Evolutionary conservation across 2,113 vertebrate genomes (phyloP).

Genomic region (Gopherus flavomarginatus): DNA sequence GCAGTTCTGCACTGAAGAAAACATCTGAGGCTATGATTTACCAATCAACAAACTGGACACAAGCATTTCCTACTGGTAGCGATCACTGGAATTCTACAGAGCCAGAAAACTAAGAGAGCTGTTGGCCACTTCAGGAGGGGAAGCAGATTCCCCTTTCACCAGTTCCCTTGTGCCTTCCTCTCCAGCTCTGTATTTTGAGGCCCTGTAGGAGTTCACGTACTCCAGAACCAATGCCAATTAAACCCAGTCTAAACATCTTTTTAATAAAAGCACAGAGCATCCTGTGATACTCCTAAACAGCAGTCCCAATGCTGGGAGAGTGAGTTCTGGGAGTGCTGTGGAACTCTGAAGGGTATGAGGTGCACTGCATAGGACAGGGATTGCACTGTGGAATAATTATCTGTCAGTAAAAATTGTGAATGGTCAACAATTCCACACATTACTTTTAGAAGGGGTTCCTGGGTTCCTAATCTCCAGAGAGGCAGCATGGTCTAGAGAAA

Average conservation of each 20-base stretch:
- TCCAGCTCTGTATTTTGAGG: slow-evolving; percentile 7
- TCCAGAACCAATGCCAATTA: slow-evolving; percentile 59
- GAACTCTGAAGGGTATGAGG: not conserved
- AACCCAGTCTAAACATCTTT: slow-evolving; percentile 75
- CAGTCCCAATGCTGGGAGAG: slow-evolving; percentile 30
- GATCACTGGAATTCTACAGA: slow-evolving; percentile 29
- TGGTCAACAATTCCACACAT: slow-evolving; percentile 63
- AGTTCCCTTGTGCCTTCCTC: slow-evolving; percentile 52
- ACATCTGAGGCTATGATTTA: not conserved
- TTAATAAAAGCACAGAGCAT: slow-evolving; percentile 72
- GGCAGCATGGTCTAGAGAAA: not conserved
- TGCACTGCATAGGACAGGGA: slow-evolving; percentile 55
- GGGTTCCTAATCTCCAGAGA: slow-evolving; percentile 5
- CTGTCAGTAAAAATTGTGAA: slow-evolving; percentile 76
- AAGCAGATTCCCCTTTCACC: slow-evolving; percentile 38
- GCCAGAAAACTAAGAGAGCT: slow-evolving; percentile 2
- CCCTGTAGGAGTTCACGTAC: slow-evolving; percentile 45
- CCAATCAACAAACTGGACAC: slow-evolving; percentile 15
- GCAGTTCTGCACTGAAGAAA: slow-evolving; percentile 2
- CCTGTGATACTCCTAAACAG: slow-evolving; percentile 41
- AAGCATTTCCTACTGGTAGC: slow-evolving; percentile 9
- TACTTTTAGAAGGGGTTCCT: slow-evolving; percentile 64
- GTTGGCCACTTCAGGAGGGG: not conserved
- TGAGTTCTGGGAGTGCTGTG: slow-evolving; percentile 55
- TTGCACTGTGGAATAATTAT: slow-evolving; percentile 68